Base-by-base conservation (phyloP, 2,888 invertebrate species). In the Trachelus troglodyta region DNA sequence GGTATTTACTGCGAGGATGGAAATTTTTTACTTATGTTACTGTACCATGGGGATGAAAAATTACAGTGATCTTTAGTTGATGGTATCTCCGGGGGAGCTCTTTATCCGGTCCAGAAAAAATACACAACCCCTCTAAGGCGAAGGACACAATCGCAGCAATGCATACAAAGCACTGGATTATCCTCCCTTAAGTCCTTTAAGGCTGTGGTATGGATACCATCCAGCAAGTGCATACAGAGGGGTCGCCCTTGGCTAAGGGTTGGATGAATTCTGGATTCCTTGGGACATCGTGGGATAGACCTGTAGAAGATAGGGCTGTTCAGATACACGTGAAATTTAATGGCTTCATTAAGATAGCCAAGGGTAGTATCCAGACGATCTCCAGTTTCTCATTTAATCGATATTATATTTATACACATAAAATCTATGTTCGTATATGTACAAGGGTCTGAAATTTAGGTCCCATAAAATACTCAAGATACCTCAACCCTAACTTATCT, bases 151-250 rank as follows among this genome's bases (percentile, higher is more conserved):
- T 78, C 76, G 68, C 76, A 71, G 75, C 73, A 76, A 78, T 78
- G 78, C 78, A 78, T 78, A 78, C 78, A 73, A 76, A 78, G 75
- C 68, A 78, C 73, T 31, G 76, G 76, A 78, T 78, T 78, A 78
- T 76, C 73, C 75, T 35, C 68, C 68, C 76, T 76, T 73, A 76
- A 76, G 73, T 73, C 78, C 34, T 76, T 76, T 73, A 71, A 73
- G 73, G 34, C 75, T 73, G 71, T 56, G 35, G 69, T 35, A 73
- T 56, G 75, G 56, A 71, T 56, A 56, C 23, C 75, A 73, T 78
- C 69, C 75, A 73, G 73, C 68, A 35, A 73, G 75, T 75, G 73
- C 78, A 76, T 78, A 69, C 73, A 73, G 69, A 76, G 76, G 69
- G 40, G 35, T 34, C 69, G 31, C 35, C 68, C 76, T 71, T 76